Percentiles rank a stretch among this genome's conserved stretches.
Conservation (phyloP, 2,888 invertebrate species). For the Chymomyza caudatula region DNA sequence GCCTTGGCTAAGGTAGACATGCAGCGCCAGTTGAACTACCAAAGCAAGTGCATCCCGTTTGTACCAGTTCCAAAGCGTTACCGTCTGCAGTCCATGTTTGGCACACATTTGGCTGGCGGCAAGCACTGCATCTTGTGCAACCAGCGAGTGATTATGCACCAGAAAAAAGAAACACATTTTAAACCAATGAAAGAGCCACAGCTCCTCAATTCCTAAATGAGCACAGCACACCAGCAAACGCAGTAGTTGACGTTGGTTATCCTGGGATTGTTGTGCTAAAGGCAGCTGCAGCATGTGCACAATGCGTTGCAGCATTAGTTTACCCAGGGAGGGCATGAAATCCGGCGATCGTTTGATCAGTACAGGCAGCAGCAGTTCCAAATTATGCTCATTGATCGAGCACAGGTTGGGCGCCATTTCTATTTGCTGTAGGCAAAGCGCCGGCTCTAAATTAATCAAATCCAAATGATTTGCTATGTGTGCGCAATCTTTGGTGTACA, state of each 20-base stretch:
- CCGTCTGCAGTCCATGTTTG: slow-evolving; percentile 66
- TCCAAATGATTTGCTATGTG: slow-evolving; percentile 52
- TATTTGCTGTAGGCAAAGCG: slow-evolving; percentile 29
- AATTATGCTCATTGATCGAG: slow-evolving; percentile 15
- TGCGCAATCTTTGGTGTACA: slow-evolving; percentile 23
- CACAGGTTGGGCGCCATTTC: slow-evolving; percentile 5
- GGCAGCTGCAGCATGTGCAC: slow-evolving; percentile 31
- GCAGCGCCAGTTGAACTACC: slow-evolving; percentile 67
- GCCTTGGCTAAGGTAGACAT: slow-evolving; percentile 68
- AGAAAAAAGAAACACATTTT: slow-evolving; percentile 75
- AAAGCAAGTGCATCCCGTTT: slow-evolving; percentile 73
- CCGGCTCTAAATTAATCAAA: slow-evolving; percentile 31
- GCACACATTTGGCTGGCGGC: slow-evolving; percentile 74
- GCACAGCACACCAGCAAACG: slow-evolving; percentile 49
- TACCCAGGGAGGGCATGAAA: slow-evolving; percentile 51
- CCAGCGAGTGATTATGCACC: slow-evolving; percentile 67
- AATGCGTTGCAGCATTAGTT: slow-evolving; percentile 40
- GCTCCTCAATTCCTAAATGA: slow-evolving; percentile 54
- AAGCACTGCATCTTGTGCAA: slow-evolving; percentile 74
- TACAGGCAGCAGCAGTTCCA: slow-evolving; percentile 40
- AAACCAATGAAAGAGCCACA: slow-evolving; percentile 75
- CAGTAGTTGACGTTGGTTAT: slow-evolving; percentile 43
- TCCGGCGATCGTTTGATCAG: slow-evolving; percentile 33
- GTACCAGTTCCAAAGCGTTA: slow-evolving; percentile 77
- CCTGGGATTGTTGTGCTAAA: slow-evolving; percentile 2